Evolutionary conservation across 2,113 vertebrate species (phyloP).

Genomic region (Microtus ochrogaster): DNA sequence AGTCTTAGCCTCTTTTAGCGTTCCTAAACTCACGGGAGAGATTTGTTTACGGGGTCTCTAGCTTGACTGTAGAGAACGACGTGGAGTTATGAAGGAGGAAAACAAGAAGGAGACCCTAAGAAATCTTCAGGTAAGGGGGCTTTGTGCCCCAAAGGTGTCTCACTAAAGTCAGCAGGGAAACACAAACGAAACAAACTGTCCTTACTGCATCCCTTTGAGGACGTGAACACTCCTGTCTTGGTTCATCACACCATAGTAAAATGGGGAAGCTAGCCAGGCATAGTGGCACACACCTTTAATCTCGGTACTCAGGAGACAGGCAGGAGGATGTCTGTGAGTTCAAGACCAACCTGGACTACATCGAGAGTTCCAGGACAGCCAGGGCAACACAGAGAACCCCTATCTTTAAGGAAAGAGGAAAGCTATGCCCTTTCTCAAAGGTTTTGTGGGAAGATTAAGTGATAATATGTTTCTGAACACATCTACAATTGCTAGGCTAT

Average conservation of each 20-base stretch:
- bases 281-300: not conserved
- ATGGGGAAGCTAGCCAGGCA: not conserved
- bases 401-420: not conserved
- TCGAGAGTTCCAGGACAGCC: not conserved
- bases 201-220: not conserved
- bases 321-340: not conserved
- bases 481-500: not conserved
- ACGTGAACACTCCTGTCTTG: not conserved
- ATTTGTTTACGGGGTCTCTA: too few relatives aligned
- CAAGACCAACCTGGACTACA: not conserved
- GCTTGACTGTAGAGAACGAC: not conserved
- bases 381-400: not conserved
- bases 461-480: not conserved
- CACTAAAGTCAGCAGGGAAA: not conserved
- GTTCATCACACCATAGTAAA: not conserved
- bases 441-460: not conserved
- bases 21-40: not conserved
- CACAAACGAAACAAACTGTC: not conserved
- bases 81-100: not conserved
- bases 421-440: not conserved
- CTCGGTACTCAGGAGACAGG: not conserved
- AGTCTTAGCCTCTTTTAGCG: not conserved
- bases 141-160: not conserved
- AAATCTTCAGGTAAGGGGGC: not conserved
- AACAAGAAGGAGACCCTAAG: not conserved